Evolutionary conservation across 2,797 vertebrate genomes (phyloP), one percentile per base, ranked within the genome.

Genomic region (Danio albolineatus): DNA sequence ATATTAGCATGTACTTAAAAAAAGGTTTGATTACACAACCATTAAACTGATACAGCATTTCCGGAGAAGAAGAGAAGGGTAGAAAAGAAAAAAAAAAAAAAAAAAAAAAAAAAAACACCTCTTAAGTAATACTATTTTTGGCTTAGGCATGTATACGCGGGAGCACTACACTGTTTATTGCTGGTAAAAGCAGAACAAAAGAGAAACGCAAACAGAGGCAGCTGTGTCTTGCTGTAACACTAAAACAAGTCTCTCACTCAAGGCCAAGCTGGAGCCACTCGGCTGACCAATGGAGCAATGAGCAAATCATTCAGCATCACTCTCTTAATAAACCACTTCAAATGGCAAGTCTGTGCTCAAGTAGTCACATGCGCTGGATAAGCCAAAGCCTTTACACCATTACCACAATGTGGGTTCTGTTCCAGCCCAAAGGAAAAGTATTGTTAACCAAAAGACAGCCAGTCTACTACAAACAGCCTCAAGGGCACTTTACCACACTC

Each of bases 291-390:
- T 16, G 28, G 62, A 60, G 36, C 59, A 53, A 49, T 71, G 60
- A 75, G 57, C 41, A 65, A 78, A 39, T 61, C 54, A 73, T 71
- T 69, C 59, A 73, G 56, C 70, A 66, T 59, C 56, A 65, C 48
- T 74, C 78, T 79, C 80, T 79, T 64, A 83, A 84, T 81, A 81
- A 69, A 81, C 71, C 57, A 44, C 81, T 82, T 79, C 81, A 81
- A 43, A 81, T 83, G 67, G 61, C n/a, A 48, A 70, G 67, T 28
- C 76, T 78, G 76, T 88, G 85, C 91, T 92, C 88, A 91, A 93
- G 90, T 91, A 87, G 91, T 94, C 93, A 93, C 91, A 94, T 91
- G 92, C 87, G 89, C 86, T 88, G 88, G 91, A 90, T 93, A 89
- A 93, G 89, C 90, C 88, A 72, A 73, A 79, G 81, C 89, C 83